Evolutionary conservation across 2,797 vertebrate species (phyloP).

Genomic region (Catostomus latipinnis): DNA sequence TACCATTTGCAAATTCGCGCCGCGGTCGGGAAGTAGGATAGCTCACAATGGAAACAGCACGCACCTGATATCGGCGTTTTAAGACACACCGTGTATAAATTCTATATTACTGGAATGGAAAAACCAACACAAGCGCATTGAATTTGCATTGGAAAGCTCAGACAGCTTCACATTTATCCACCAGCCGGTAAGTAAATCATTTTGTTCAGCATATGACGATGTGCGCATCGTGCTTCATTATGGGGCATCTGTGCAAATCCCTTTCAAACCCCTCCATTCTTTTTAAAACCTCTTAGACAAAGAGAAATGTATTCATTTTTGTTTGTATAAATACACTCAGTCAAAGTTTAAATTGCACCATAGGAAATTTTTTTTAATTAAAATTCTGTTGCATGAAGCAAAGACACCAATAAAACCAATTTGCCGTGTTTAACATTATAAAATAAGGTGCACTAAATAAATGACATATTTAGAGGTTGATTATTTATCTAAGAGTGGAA

Average conservation of each 20-base stretch:
- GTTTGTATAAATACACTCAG: too few species aligned
- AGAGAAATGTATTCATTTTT: too few species aligned
- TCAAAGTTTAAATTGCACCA: background rate
- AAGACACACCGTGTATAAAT: background rate
- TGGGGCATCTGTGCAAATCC: slow-evolving; percentile 22
- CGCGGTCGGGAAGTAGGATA: slow-evolving; percentile 15
- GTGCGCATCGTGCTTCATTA: background rate
- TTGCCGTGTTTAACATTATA: background rate
- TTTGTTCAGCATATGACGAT: slow-evolving; percentile 13
- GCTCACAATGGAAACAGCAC: background rate
- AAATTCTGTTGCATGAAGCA: background rate
- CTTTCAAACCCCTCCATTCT: background rate
- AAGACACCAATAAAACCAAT: background rate
- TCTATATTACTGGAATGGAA: slow-evolving; percentile 8
- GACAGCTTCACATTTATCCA: background rate
- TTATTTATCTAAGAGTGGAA: background rate
- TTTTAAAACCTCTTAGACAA: background rate
- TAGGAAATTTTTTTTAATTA: too few species aligned
- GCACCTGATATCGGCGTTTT: background rate
- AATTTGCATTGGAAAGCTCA: background rate
- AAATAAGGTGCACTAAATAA: background rate
- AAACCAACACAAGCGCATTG: background rate
- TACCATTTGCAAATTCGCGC: background rate
- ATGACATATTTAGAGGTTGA: too few species aligned
- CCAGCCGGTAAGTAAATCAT: slow-evolving; percentile 27